phyloP scores from a whole-genome alignment of 2,797 vertebrate species.

The Smutsia gigantea region DNA sequence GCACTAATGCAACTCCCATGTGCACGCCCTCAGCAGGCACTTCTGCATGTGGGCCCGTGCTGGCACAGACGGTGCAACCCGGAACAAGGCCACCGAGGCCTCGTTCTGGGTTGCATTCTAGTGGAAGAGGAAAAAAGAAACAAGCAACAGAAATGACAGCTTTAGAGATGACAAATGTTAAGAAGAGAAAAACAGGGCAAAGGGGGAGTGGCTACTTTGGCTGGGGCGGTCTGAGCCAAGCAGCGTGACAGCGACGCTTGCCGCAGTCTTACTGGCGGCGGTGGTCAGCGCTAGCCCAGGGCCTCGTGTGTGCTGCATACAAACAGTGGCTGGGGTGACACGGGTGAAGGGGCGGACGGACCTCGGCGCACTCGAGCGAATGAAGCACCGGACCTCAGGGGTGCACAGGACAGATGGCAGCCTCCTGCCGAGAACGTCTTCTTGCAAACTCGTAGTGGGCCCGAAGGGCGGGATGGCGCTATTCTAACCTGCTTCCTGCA shows the following conservation, averaged over 20 bases:
- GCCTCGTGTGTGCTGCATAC: too few species aligned
- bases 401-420: background rate
- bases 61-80: background rate
- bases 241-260: background rate
- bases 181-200: background rate
- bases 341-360: background rate
- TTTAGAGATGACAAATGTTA: background rate
- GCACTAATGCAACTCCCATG: background rate
- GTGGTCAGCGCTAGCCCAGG: background rate
- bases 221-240: background rate
- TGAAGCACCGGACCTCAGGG: background rate
- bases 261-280: fast-evolving
- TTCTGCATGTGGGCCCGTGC: background rate
- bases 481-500: background rate
- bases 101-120: too few species aligned
- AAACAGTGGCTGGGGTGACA: background rate
- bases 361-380: too few species aligned
- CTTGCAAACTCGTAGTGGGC: background rate
- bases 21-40: background rate
- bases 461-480: background rate
- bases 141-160: background rate
- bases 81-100: background rate
- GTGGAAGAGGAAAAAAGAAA: background rate
- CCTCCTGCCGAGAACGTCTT: background rate
- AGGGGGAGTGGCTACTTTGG: background rate